These are phyloP conservation scores for Lithophane leautieri DNA, from an alignment of 2,888 invertebrate genomes.

Conservation along the genomic window DNA sequence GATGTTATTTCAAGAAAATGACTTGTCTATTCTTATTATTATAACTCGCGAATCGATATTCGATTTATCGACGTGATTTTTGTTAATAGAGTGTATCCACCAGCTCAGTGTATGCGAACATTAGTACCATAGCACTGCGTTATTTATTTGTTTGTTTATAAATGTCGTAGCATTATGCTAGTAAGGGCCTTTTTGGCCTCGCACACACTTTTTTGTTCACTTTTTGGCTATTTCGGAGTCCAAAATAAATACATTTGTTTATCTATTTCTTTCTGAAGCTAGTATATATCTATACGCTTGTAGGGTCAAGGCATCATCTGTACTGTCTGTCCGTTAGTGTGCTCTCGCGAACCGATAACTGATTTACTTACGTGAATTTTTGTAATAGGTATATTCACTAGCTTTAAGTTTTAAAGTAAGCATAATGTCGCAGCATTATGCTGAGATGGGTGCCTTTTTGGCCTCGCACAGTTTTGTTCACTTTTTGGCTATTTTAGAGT, in stretches of 20 bases:
- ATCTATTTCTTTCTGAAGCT: background rate
- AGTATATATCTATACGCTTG: background rate
- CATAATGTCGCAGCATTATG: background rate
- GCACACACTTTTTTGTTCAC: background rate
- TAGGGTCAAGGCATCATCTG: background rate
- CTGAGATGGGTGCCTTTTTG: background rate
- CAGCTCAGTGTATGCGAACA: background rate
- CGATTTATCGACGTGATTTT: background rate
- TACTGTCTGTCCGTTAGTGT: background rate
- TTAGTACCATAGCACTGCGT: slow-evolving; percentile 1
- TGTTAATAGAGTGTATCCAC: background rate
- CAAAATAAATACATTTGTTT: background rate
- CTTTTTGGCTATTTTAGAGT: background rate
- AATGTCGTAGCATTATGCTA: background rate
- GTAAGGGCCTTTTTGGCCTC: no score
- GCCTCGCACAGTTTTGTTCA: background rate
- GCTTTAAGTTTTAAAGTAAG: background rate
- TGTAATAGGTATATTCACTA: background rate
- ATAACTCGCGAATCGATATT: slow-evolving; percentile 10
- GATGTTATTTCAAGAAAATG: slow-evolving; percentile 74
- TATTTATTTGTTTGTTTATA: background rate
- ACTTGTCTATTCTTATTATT: background rate
- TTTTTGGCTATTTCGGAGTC: background rate
- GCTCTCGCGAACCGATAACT: no score
- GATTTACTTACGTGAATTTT: no score